These are phyloP conservation scores for Nemapogon koenigi DNA, from an alignment of 2,888 invertebrate genomes.

Conservation along the genomic window DNA sequence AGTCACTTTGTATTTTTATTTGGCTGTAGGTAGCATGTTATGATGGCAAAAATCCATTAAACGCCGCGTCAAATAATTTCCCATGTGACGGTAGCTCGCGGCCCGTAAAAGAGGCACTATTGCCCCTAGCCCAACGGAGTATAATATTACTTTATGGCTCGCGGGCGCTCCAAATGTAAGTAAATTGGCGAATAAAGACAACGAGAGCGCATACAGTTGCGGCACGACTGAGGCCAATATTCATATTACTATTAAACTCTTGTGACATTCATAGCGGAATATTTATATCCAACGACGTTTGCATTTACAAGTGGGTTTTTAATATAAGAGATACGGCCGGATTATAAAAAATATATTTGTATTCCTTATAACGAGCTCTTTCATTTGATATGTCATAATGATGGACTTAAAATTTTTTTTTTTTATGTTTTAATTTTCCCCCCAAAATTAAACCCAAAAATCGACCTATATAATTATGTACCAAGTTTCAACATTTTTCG, in stretches of 20 bases:
- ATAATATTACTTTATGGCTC: slow-evolving; percentile 63
- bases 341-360: not conserved
- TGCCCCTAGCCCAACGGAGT: slow-evolving; percentile 54
- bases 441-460: too few species aligned
- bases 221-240: slow-evolving; percentile 1
- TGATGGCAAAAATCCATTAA: slow-evolving; percentile 65
- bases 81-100: slow-evolving; percentile 62
- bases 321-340: not conserved
- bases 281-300: not conserved
- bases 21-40: slow-evolving; percentile 57
- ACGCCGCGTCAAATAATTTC: slow-evolving; percentile 65
- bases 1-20: slow-evolving; percentile 36
- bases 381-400: too few species aligned
- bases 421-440: too few species aligned
- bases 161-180: slow-evolving; percentile 41
- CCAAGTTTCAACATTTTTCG: too few species aligned
- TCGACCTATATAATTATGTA: too few species aligned
- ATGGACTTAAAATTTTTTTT: too few species aligned
- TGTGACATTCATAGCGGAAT: too few species aligned
- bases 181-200: slow-evolving; percentile 62
- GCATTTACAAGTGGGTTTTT: not conserved
- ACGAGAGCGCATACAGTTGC: slow-evolving; percentile 26
- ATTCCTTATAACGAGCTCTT: too few species aligned
- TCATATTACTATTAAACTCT: slow-evolving; percentile 3
- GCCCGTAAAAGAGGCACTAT: slow-evolving; percentile 64